phyloP scores from a whole-genome alignment of 2,888 invertebrate genomes.

The Dioctria rufipes region DNA sequence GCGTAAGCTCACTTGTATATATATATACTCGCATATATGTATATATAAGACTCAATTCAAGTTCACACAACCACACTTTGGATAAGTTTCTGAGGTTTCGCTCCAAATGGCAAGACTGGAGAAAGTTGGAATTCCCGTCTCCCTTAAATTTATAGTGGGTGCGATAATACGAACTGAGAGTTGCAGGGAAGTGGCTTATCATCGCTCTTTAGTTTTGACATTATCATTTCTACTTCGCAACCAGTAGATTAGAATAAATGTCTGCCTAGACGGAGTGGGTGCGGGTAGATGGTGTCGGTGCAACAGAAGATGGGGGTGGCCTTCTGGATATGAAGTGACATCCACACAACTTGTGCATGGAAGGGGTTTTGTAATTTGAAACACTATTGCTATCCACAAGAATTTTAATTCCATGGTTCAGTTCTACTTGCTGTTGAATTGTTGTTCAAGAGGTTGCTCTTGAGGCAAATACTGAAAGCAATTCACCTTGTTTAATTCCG shows the following conservation, averaged over 20 bases:
- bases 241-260: slow-evolving; percentile 15
- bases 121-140: not conserved
- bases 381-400: not conserved
- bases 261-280: slow-evolving; percentile 1
- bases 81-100: not conserved
- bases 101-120: not conserved
- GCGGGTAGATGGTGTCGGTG: not conserved
- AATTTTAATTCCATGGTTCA: too few species aligned
- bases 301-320: not conserved
- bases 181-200: slow-evolving; percentile 9
- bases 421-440: not conserved
- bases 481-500: not conserved
- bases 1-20: slow-evolving; percentile 17
- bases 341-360: not conserved
- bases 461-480: not conserved
- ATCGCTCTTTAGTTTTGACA: slow-evolving; percentile 18
- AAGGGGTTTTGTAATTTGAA: slow-evolving; percentile 13
- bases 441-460: not conserved
- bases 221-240: slow-evolving; percentile 12
- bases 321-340: not conserved
- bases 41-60: slow-evolving; percentile 34
- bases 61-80: slow-evolving; percentile 5
- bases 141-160: slow-evolving; percentile 13
- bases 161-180: slow-evolving; percentile 6
- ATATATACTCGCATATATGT: not conserved